phyloP scores from a whole-genome alignment of 1,140 invertebrate species.

The Drosophila lini region DNA sequence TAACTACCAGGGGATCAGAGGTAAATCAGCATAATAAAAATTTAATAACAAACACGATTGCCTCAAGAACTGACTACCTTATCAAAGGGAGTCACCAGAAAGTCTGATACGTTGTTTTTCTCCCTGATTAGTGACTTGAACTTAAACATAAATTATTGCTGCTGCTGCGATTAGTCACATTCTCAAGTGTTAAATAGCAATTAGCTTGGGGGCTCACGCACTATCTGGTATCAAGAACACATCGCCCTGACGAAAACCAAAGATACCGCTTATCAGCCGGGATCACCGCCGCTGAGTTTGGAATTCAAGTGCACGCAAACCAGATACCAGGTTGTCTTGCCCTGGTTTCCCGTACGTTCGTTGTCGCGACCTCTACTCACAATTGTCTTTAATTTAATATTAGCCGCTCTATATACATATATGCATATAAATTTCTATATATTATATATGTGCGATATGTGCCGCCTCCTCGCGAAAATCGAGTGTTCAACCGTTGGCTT shows the following conservation, averaged over 20 bases:
- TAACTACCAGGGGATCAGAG: not conserved
- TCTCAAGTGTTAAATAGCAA: constrained; percentile 7
- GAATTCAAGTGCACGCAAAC: constrained; percentile 30
- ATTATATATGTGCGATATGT: constrained; percentile 22
- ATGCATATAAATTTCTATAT: constrained; percentile 43
- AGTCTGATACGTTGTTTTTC: not conserved
- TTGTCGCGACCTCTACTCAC: constrained; percentile 67
- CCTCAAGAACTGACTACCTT: not conserved
- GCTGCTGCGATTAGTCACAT: not conserved
- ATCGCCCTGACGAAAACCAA: not conserved
- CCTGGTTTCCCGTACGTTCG: constrained; percentile 8
- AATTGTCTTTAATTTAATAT: constrained; percentile 82
- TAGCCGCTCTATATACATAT: constrained; percentile 44
- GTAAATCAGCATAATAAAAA: not conserved
- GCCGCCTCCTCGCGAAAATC: constrained; percentile 39
- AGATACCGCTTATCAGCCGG: constrained; percentile 37
- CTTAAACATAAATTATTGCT: not conserved
- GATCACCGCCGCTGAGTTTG: constrained; percentile 8
- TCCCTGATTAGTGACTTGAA: not conserved
- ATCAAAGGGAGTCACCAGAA: not conserved
- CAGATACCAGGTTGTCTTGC: constrained; percentile 41
- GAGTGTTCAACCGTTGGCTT: constrained; percentile 57
- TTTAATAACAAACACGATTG: constrained; percentile 1
- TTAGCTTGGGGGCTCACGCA: constrained; percentile 15
- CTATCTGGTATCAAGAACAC: constrained; percentile 31